Conservation (phyloP, 2,888 invertebrate species). For the Stratiomys singularior region DNA sequence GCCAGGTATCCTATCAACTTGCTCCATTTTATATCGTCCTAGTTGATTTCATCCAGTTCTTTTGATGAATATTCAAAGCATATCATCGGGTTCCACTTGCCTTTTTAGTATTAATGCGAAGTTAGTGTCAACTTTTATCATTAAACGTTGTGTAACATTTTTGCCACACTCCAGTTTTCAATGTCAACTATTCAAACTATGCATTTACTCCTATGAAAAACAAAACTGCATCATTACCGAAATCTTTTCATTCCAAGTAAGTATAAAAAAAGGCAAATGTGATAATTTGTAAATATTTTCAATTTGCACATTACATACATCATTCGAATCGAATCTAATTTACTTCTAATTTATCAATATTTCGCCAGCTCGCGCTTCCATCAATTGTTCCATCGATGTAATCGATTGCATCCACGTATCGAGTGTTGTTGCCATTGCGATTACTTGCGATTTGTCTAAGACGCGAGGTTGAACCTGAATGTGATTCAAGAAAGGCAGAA, state of each 20-base stretch:
- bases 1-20: too few species aligned
- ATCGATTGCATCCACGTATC: conserved; percentile 66
- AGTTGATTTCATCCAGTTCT: too few species aligned
- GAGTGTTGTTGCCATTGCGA: conserved; percentile 63
- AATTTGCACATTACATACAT: conserved; percentile 16
- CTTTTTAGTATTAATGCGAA: too few species aligned
- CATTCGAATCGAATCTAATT: conserved; percentile 25
- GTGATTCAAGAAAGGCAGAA: not conserved
- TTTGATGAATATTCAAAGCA: too few species aligned
- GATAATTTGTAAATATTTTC: not conserved
- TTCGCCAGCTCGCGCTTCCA: conserved; percentile 65
- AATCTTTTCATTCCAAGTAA: not conserved
- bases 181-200: too few species aligned
- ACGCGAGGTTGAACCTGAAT: conserved; percentile 76
- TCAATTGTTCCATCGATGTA: conserved; percentile 65
- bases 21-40: too few species aligned
- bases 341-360: conserved; percentile 64
- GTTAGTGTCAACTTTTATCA: too few species aligned
- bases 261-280: conserved; percentile 6
- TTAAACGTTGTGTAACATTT: too few species aligned
- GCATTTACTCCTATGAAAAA: too few species aligned
- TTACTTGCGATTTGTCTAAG: conserved; percentile 68
- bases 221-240: not conserved
- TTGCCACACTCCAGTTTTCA: too few species aligned
- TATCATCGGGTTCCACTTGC: too few species aligned